phyloP scores from a whole-genome alignment of 1,140 invertebrate species.

The Megathymus violae region DNA sequence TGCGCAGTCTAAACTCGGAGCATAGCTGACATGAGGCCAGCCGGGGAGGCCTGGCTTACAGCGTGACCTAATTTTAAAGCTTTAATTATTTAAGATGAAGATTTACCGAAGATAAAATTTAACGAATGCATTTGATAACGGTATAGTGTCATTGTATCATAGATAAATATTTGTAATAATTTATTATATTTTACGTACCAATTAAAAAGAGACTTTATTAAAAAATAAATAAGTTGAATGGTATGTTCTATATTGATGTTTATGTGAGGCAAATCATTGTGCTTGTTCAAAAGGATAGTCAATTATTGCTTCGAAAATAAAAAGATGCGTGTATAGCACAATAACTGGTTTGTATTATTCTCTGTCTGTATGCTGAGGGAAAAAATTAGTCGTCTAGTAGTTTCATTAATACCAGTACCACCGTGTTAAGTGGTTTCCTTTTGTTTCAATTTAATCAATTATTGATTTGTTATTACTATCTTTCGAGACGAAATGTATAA shows the following conservation, averaged over 20 bases:
- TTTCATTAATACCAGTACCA: too few relatives aligned
- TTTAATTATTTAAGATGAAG: conserved; percentile 57
- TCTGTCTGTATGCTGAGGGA: background rate
- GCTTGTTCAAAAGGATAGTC: conserved; percentile 39
- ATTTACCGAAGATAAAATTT: conserved; percentile 23
- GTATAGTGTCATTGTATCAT: conserved; percentile 22
- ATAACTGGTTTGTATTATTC: background rate
- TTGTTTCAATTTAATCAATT: too few relatives aligned
- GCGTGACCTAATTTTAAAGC: conserved; percentile 61
- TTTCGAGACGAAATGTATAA: too few relatives aligned
- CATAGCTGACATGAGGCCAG: conserved; percentile 74
- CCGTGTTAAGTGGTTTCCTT: too few relatives aligned
- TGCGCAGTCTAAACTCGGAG: conserved; percentile 66
- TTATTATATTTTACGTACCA: conserved; percentile 27
- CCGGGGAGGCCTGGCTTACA: conserved; percentile 68
- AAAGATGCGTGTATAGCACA: conserved; percentile 12
- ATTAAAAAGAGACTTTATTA: conserved; percentile 19
- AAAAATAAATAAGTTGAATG: background rate
- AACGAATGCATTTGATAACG: conserved; percentile 26
- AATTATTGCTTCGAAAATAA: conserved; percentile 39
- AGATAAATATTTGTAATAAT: conserved; percentile 21
- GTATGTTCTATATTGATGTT: background rate
- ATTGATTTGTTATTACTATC: too few relatives aligned
- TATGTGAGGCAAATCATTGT: conserved; percentile 5
- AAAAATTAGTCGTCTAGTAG: background rate